Evolutionary conservation across 2,797 vertebrate genomes (phyloP), one percentile per base, ranked within the genome.

Genomic region (Chromobotia macracanthus): DNA sequence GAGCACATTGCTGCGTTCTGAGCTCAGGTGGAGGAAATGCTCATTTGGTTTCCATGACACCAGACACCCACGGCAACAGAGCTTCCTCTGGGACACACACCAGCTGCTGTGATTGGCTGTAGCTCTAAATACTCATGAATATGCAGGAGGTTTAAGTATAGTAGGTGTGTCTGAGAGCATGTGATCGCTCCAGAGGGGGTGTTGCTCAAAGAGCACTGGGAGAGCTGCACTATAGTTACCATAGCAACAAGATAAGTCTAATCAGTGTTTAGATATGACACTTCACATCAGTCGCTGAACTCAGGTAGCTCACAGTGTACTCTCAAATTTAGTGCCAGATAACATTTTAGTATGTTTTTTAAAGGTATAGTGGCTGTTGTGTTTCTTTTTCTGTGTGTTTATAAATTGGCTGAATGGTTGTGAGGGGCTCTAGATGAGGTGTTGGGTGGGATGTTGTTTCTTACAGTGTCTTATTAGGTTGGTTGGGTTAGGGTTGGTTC

Each of bases 11-110:
- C 81, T 85, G 64, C 79, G 60, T 70, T 86, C 75, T 71, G 84
- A 80, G 81, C 68, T 77, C 83, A 84, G 85, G 82, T 84, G 80
- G 72, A 86, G 75, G 70, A 73, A 82, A 82, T 46, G 46, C 78
- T n/a, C 77, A 65, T 71, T 77, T 71, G 13, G 51, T 85, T 87
- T 72, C 71, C 82, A 83, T 86, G 68, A 85, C 84, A 80, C 72
- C 56, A 10, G 53, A 5, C 63, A 16, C 53, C 53, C 28, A 15
- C 5, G 15, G 63, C 71, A 80, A 66, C 71, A 21, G 18, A 16
- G 72, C 15, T 51, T 15, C 55, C 41, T 44, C 31, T 35, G 31
- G 31, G 31, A 41, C 53, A 70, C 61, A 81, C 21, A 12, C 38
- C 2, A 35, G 6, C 21, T 56, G 25, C 23, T 28, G 61, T 46